Evolutionary conservation across 92 coral and sea anemone genomes (phyloP).

Genomic region (Siderastrea radians): DNA sequence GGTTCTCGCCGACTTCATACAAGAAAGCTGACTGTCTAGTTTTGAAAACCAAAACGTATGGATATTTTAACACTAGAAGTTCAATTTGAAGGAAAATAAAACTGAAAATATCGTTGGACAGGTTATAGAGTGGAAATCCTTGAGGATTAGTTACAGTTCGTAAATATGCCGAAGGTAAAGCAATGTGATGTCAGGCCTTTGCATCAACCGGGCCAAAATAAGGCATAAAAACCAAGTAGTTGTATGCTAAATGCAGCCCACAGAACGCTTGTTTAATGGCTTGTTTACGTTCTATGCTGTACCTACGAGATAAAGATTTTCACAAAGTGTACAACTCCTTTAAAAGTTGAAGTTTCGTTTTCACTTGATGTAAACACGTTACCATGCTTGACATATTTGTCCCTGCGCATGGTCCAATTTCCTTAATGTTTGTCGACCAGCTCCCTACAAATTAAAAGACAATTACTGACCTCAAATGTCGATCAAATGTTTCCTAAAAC

Average conservation of each 20-base stretch:
- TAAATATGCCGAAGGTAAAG: neutral
- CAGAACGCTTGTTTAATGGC: neutral
- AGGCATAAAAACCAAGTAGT: neutral
- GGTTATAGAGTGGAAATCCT: neutral
- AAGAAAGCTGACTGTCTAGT: no score
- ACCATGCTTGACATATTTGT: neutral
- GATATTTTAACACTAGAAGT: no score
- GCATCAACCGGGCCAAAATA: neutral
- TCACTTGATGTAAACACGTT: neutral
- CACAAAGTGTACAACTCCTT: no score
- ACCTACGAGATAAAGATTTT: no score
- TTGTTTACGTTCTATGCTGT: no score
- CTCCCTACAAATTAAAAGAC: neutral
- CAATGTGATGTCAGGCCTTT: neutral
- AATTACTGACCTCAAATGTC: conserved; percentile 17
- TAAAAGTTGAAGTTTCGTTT: neutral
- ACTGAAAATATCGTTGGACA: neutral
- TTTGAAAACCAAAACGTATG: no score
- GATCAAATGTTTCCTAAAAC: neutral
- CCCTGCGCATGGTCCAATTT: neutral
- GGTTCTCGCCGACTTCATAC: no score
- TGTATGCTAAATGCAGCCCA: neutral
- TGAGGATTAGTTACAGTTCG: neutral
- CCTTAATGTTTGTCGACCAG: neutral
- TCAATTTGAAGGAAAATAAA: neutral